phyloP scores from a whole-genome alignment of 2,113 vertebrate species.

The Campylomormyrus tamandua region DNA sequence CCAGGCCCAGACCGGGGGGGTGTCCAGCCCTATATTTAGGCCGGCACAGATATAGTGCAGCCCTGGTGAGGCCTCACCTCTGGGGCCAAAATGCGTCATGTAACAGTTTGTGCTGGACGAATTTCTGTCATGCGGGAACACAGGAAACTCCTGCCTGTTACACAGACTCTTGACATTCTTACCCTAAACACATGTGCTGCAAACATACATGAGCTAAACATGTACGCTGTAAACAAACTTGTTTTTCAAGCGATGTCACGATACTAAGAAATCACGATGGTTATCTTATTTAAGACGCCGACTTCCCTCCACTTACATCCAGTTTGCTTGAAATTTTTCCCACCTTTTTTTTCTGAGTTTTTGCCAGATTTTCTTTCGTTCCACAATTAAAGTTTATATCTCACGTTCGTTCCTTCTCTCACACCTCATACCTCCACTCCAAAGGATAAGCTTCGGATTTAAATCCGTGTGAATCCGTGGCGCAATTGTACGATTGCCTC shows the following conservation, averaged over 20 bases:
- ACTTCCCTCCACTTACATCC: neutral
- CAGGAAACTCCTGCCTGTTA: neutral
- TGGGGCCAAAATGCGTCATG: slow-evolving; percentile 62
- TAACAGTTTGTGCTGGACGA: slow-evolving; percentile 67
- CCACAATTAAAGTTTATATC: neutral
- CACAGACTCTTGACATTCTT: neutral
- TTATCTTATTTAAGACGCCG: neutral
- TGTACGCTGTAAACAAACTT: neutral
- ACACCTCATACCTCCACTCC: neutral
- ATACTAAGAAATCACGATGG: neutral
- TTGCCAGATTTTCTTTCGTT: neutral
- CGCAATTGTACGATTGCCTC: slow-evolving; percentile 12
- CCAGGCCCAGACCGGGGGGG: neutral
- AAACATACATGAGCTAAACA: neutral
- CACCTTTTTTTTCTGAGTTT: neutral
- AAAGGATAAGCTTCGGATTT: neutral
- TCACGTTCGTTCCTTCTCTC: neutral
- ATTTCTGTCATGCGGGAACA: slow-evolving; percentile 65
- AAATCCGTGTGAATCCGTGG: slow-evolving; percentile 11
- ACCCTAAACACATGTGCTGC: neutral
- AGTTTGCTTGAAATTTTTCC: neutral
- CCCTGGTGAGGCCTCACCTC: slow-evolving; percentile 46
- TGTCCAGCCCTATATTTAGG: neutral
- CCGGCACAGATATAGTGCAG: neutral
- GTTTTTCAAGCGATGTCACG: neutral